A percentile compares a stretch with the other conserved stretches of the same genome.
phyloP scores from a whole-genome alignment of 2,888 invertebrate species.

The Lepidocyrtinus sp. region DNA sequence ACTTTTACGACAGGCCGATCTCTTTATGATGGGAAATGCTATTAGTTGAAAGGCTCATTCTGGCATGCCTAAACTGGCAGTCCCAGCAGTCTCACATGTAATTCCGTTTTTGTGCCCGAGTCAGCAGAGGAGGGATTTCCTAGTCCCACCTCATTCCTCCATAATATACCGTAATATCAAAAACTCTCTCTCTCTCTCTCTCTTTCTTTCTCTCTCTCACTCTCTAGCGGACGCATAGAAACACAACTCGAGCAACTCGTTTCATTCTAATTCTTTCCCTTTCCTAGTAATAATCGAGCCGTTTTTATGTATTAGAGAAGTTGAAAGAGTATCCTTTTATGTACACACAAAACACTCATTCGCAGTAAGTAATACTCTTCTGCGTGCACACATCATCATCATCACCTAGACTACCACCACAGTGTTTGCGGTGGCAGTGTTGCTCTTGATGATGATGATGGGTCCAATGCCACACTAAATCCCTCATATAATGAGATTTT shows the following conservation, averaged over 20 bases:
- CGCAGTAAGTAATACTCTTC: conserved; percentile 24
- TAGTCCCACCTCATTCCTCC: conserved; percentile 66
- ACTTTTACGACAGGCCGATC: conserved; percentile 67
- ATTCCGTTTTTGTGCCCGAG: conserved; percentile 68
- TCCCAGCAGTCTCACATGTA: conserved; percentile 67
- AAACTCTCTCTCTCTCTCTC: conserved; percentile 18
- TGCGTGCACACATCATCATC: conserved; percentile 35
- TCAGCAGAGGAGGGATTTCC: conserved; percentile 68
- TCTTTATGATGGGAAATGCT: conserved; percentile 70
- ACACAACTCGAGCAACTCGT: conserved; percentile 19
- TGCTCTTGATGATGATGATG: conserved; percentile 33
- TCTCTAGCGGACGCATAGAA: conserved; percentile 11
- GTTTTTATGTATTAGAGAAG: conserved; percentile 15
- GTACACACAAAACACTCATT: conserved; percentile 36
- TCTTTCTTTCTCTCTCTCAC: conserved; percentile 31
- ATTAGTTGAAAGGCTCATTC: conserved; percentile 70
- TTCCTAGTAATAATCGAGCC: conserved; percentile 21
- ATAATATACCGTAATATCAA: conserved; percentile 59
- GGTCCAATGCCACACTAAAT: conserved; percentile 50
- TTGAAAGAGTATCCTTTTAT: conserved; percentile 16
- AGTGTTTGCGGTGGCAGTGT: conserved; percentile 20
- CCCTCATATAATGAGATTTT: conserved; percentile 56
- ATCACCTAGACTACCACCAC: neutral
- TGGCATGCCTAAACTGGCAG: conserved; percentile 69
- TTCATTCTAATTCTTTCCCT: conserved; percentile 34